Conservation (phyloP, 2,113 vertebrate genomes). For the Podarcis raffonei region DNA sequence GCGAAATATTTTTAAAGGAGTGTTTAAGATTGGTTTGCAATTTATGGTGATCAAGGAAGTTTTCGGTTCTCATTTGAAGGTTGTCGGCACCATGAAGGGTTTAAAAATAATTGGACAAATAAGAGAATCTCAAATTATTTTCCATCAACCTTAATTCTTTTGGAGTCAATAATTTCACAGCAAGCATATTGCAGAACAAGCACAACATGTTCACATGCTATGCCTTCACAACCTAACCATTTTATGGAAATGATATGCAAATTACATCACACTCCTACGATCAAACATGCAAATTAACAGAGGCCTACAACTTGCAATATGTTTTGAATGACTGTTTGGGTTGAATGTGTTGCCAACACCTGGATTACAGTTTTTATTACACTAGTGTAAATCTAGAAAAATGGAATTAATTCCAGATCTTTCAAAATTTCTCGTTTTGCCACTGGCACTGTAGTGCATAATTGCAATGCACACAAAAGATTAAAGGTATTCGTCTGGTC, state of each 20-base stretch:
- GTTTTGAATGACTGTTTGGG: background rate
- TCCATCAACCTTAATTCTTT: background rate
- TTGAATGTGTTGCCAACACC: background rate
- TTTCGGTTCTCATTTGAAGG: background rate
- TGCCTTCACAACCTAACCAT: background rate
- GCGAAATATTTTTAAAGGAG: background rate
- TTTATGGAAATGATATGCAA: background rate
- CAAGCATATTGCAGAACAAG: background rate
- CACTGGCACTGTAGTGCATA: background rate
- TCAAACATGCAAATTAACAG: background rate
- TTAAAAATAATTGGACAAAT: background rate
- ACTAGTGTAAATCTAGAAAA: background rate
- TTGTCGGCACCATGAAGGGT: background rate
- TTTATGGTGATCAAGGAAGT: background rate
- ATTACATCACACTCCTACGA: background rate
- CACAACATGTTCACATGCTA: background rate
- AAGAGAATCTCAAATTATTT: background rate
- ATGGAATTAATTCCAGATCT: background rate
- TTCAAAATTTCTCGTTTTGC: background rate
- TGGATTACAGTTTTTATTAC: background rate
- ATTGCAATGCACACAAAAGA: background rate
- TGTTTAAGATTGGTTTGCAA: background rate
- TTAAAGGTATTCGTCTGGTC: constrained; percentile 4
- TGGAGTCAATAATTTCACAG: background rate
- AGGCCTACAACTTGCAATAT: background rate